phyloP scores from a whole-genome alignment of 2,113 vertebrate genomes.

The Setophaga petechia region DNA sequence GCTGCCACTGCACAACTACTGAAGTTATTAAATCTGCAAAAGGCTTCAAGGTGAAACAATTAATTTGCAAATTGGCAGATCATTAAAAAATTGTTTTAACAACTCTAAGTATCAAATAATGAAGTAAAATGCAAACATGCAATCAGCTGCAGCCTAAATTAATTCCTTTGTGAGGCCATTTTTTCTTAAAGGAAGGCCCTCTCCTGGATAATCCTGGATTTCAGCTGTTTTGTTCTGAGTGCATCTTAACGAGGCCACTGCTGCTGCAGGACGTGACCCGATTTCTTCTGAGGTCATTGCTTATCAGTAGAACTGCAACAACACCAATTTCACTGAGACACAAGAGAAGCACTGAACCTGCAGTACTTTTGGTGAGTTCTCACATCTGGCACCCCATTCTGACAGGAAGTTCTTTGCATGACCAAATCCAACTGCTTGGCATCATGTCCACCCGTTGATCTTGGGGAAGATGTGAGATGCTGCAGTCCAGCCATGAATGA shows the following conservation, averaged over 20 bases:
- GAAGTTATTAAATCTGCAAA: neutral
- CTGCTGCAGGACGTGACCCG: neutral
- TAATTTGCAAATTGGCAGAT: neutral
- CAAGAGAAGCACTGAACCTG: neutral
- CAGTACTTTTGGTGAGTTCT: neutral
- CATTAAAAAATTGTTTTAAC: neutral
- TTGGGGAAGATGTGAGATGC: neutral
- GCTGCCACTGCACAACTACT: neutral
- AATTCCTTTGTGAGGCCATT: neutral
- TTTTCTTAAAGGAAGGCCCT: neutral
- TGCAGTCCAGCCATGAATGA: neutral
- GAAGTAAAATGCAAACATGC: neutral
- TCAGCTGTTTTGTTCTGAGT: neutral
- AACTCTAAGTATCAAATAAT: neutral
- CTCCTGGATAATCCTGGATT: neutral
- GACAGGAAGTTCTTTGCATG: neutral
- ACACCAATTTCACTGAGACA: neutral
- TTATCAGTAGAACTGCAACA: neutral
- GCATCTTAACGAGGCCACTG: neutral
- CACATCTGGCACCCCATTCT: neutral
- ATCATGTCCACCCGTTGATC: accelerated
- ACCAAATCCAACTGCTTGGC: neutral
- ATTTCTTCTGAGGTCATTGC: neutral
- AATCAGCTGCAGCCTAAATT: neutral
- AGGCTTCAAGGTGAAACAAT: neutral